These are phyloP conservation scores for Sapajus apella DNA, from an alignment of 2,113 vertebrate genomes.

Conservation along the genomic window DNA sequence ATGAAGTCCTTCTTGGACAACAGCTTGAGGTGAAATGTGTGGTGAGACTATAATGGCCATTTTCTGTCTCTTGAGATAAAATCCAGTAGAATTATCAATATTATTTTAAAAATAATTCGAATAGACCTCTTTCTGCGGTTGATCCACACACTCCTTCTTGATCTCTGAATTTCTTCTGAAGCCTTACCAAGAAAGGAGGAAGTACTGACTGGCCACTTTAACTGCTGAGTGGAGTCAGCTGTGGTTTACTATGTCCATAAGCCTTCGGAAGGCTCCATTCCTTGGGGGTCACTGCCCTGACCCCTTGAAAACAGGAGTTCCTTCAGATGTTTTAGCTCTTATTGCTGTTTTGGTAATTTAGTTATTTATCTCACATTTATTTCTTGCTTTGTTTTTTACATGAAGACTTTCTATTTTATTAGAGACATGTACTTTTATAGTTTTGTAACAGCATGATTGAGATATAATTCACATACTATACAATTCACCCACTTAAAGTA, in stretches of 20 bases:
- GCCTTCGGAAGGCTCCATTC: background rate
- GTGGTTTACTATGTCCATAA: fast-evolving
- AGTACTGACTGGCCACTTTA: background rate
- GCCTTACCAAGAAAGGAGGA: background rate
- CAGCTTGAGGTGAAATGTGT: background rate
- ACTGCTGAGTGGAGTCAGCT: background rate
- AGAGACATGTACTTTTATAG: background rate
- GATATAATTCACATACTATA: background rate
- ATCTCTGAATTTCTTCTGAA: background rate
- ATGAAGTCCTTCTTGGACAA: background rate
- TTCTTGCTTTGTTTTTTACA: background rate
- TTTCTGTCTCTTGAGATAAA: background rate
- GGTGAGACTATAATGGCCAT: background rate
- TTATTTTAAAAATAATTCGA: background rate
- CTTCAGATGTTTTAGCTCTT: background rate
- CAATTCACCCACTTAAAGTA: background rate
- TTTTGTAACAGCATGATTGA: background rate
- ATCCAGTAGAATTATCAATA: background rate
- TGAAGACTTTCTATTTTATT: conserved; percentile 20
- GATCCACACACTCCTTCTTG: background rate
- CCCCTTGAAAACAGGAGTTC: background rate
- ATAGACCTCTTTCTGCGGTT: background rate
- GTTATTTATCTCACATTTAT: background rate
- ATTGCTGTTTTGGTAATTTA: background rate
- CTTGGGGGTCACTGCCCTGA: background rate